Percentiles rank a stretch among this genome's conserved stretches.
Conservation (phyloP, 2,797 vertebrate genomes). For the Florisuga fusca region DNA sequence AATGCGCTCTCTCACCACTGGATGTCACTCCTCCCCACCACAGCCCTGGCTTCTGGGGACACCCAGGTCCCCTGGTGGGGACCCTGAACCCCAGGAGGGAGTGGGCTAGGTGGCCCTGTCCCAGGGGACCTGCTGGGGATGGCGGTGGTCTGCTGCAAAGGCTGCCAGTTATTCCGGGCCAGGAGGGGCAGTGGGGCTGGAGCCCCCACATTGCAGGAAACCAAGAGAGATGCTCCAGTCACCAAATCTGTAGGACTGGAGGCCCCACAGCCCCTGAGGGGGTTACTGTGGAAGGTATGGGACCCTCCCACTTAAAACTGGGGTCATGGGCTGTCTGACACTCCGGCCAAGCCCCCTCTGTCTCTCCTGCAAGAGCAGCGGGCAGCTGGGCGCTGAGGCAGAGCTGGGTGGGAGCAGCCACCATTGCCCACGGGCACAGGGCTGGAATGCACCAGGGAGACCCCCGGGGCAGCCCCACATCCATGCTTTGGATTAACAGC, state of each 20-base stretch:
- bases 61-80: not conserved
- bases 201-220: not conserved
- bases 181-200: not conserved
- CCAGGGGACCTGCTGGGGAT: not conserved
- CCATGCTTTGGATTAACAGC: fast-evolving
- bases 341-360: not conserved
- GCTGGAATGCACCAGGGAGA: not conserved
- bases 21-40: slow-evolving; percentile 56
- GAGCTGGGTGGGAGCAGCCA: not conserved
- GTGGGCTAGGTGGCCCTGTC: not conserved
- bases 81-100: not conserved
- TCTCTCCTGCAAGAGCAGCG: not conserved
- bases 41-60: not conserved
- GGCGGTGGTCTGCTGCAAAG: not conserved
- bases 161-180: not conserved
- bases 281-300: not conserved
- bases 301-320: not conserved
- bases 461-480: not conserved
- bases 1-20: slow-evolving; percentile 71
- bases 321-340: not conserved
- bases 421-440: not conserved
- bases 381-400: not conserved
- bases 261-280: not conserved
- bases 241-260: not conserved
- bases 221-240: not conserved